Evolutionary conservation across 2,113 vertebrate species (phyloP).

Genomic region (Pelodiscus sinensis): DNA sequence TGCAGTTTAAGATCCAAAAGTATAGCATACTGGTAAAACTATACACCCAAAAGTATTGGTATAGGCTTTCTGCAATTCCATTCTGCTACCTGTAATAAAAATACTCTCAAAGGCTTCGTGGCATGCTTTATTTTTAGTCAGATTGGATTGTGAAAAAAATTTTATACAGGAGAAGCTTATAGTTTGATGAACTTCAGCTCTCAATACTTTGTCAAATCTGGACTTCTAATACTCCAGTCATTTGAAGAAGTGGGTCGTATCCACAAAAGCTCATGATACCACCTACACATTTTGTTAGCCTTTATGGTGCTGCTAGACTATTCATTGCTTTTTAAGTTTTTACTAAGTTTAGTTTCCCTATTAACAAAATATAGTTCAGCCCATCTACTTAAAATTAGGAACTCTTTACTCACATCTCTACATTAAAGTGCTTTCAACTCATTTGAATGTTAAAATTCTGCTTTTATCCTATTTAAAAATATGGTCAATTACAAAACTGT

Average conservation of each 20-base stretch:
- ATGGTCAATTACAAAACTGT: accelerated
- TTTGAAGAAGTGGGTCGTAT: no score
- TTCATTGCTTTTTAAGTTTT: no score
- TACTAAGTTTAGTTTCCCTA: neutral
- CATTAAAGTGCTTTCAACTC: neutral
- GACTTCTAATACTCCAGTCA: no score
- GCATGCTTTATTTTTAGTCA: conserved; percentile 64
- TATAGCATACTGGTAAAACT: conserved; percentile 26
- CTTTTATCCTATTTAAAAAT: neutral
- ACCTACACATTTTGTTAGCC: no score
- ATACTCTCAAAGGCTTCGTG: conserved; percentile 73
- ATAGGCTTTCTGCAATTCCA: conserved; percentile 77
- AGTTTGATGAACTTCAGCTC: neutral
- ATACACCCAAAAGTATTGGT: conserved; percentile 56
- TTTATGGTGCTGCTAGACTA: no score
- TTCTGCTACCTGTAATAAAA: conserved; percentile 83
- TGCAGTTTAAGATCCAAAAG: conserved; percentile 58
- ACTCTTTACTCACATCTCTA: neutral
- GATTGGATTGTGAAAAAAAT: neutral
- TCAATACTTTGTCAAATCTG: neutral
- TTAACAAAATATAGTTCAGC: accelerated
- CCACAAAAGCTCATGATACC: no score
- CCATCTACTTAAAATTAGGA: neutral
- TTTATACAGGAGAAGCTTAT: accelerated
- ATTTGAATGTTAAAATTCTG: neutral